Conservation (phyloP, 2,888 invertebrate genomes). For the Amblyjoppa fuscipennis region DNA sequence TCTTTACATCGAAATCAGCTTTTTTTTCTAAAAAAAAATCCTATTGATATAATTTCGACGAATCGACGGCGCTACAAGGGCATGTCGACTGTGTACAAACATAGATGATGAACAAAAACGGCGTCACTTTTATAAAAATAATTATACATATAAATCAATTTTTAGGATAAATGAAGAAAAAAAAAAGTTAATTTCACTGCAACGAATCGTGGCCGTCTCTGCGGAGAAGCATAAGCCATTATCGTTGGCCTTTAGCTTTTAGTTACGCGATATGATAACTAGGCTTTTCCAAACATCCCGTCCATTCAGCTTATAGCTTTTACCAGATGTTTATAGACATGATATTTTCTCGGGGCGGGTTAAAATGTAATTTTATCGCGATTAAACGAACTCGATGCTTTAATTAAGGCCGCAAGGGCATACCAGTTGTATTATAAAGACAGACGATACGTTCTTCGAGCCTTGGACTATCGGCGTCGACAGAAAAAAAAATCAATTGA, state of each 20-base stretch:
- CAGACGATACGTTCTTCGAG: too few relatives aligned
- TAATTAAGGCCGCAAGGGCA: not conserved
- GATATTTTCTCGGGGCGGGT: constrained; percentile 56
- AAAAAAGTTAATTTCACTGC: not conserved
- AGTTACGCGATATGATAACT: constrained; percentile 48
- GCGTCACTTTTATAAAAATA: not conserved
- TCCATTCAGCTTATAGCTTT: constrained; percentile 72
- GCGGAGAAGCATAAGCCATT: not conserved
- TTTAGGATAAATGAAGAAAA: constrained; percentile 32
- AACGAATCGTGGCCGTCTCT: constrained; percentile 4
- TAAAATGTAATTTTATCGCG: not conserved
- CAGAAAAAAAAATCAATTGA: not conserved
- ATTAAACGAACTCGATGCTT: not conserved
- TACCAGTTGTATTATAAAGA: not conserved
- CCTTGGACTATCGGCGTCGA: not conserved
- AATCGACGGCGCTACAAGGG: too few relatives aligned
- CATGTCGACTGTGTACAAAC: too few relatives aligned
- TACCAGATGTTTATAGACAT: constrained; percentile 69
- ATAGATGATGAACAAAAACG: too few relatives aligned
- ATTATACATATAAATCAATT: constrained; percentile 12
- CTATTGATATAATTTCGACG: too few relatives aligned
- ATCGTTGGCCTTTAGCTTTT: not conserved
- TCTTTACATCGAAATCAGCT: not conserved
- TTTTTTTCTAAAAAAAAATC: constrained; percentile 62
- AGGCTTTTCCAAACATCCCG: constrained; percentile 72